A percentile compares a stretch with the other conserved stretches of the same genome.
Conservation (phyloP, 2,888 invertebrate species). For the Macaria notata region DNA sequence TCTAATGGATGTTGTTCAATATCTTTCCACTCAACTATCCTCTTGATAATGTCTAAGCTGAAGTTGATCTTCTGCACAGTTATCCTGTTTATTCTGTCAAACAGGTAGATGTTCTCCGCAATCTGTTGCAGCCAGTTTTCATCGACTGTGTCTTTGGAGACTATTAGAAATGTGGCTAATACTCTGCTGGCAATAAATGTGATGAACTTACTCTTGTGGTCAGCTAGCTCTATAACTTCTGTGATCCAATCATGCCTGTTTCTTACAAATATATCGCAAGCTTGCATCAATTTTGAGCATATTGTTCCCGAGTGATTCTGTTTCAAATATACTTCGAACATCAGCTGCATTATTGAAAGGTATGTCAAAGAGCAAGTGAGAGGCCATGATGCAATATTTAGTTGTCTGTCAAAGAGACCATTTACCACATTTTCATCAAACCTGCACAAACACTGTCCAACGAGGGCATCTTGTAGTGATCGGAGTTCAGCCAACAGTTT, state of each 20-base stretch:
- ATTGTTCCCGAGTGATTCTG: conserved; percentile 92
- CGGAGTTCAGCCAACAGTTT: conserved; percentile 78
- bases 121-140: conserved; percentile 91
- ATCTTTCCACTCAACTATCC: conserved; percentile 95
- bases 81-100: conserved; percentile 84
- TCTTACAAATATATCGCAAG: conserved; percentile 89
- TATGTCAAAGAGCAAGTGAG: conserved; percentile 85
- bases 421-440: conserved; percentile 86
- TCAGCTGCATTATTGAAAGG: conserved; percentile 90
- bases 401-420: conserved; percentile 86
- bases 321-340: conserved; percentile 92
- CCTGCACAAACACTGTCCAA: conserved; percentile 90
- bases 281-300: conserved; percentile 90
- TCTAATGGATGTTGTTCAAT: conserved; percentile 90
- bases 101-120: conserved; percentile 86
- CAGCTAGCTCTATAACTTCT: conserved; percentile 90
- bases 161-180: conserved; percentile 91
- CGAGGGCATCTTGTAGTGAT: conserved; percentile 84
- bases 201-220: conserved; percentile 90
- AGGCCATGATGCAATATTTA: conserved; percentile 76
- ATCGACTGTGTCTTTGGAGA: conserved; percentile 91
- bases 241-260: conserved; percentile 93
- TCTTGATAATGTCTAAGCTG: conserved; percentile 91
- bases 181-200: conserved; percentile 91
- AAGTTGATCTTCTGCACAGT: conserved; percentile 90